Evolutionary conservation across 2,113 vertebrate species (phyloP).

Genomic region (Pavo muticus): DNA sequence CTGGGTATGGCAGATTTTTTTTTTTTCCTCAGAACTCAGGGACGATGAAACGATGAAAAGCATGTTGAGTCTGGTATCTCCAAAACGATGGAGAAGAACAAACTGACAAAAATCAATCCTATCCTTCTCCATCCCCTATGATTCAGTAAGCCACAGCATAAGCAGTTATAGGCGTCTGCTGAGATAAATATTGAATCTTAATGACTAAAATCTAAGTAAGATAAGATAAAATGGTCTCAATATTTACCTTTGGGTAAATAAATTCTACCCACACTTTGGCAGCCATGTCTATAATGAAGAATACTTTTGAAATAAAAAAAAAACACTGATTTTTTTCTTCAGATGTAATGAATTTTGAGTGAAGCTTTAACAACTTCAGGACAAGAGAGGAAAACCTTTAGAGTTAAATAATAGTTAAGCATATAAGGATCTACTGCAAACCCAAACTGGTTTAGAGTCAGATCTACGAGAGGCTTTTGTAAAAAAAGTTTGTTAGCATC

Average conservation of each 20-base stretch:
- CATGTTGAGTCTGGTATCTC: not conserved
- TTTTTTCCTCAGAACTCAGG: not conserved
- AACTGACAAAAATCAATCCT: not conserved
- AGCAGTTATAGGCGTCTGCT: not conserved
- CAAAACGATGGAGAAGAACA: not conserved
- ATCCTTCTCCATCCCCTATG: not conserved
- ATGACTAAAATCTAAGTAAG: not conserved
- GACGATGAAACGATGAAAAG: not conserved
- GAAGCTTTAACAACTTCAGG: not conserved
- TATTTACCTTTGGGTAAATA: not conserved
- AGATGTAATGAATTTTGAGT: not conserved
- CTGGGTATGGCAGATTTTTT: not conserved
- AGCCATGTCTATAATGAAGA: no score
- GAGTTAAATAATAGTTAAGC: not conserved
- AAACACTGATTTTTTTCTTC: not conserved
- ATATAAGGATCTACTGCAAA: not conserved
- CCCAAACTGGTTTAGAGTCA: not conserved
- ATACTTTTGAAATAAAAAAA: no score
- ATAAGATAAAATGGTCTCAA: not conserved
- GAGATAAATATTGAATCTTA: not conserved
- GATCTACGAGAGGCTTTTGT: not conserved
- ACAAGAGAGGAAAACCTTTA: not conserved
- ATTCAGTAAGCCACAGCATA: not conserved
- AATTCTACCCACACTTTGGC: not conserved
- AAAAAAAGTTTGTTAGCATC: not conserved